Percentiles rank a stretch among this genome's conserved stretches.
Evolutionary conservation across 2,888 invertebrate species (phyloP).

Genomic region (Acanthacorydalis orientalis): DNA sequence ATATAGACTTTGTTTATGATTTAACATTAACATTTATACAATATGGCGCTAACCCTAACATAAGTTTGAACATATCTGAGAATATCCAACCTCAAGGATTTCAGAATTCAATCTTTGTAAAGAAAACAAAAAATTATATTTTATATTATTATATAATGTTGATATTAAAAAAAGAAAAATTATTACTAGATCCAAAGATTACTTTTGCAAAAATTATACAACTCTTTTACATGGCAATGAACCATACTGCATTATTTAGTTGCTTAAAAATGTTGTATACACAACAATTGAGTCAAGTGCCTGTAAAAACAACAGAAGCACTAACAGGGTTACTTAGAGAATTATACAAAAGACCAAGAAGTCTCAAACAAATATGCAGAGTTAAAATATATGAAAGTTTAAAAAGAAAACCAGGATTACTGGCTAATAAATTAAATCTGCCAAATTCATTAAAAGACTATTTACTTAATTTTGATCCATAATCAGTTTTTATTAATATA

Average conservation of each 20-base stretch:
- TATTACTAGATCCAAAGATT: constrained; percentile 41
- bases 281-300: constrained; percentile 43
- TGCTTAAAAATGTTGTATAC: constrained; percentile 50
- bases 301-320: constrained; percentile 42
- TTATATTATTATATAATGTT: constrained; percentile 54
- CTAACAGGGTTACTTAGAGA: constrained; percentile 43
- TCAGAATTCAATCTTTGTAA: constrained; percentile 24
- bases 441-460: constrained; percentile 52
- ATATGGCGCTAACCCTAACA: constrained; percentile 57
- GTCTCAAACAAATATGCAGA: constrained; percentile 54
- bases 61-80: constrained; percentile 34
- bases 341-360: constrained; percentile 46
- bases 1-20: constrained; percentile 52
- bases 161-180: constrained; percentile 46
- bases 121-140: constrained; percentile 42
- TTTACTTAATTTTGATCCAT: constrained; percentile 45
- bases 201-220: constrained; percentile 47
- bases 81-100: constrained; percentile 24
- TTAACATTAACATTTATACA: constrained; percentile 52
- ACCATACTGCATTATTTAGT: constrained; percentile 46
- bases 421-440: constrained; percentile 46
- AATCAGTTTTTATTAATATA: constrained; percentile 10
- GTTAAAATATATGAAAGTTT: constrained; percentile 51
- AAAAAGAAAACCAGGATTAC: constrained; percentile 42
- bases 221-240: constrained; percentile 48